Base-by-base conservation (phyloP, 2,113 vertebrate genomes). In the Aphelocoma coerulescens region DNA sequence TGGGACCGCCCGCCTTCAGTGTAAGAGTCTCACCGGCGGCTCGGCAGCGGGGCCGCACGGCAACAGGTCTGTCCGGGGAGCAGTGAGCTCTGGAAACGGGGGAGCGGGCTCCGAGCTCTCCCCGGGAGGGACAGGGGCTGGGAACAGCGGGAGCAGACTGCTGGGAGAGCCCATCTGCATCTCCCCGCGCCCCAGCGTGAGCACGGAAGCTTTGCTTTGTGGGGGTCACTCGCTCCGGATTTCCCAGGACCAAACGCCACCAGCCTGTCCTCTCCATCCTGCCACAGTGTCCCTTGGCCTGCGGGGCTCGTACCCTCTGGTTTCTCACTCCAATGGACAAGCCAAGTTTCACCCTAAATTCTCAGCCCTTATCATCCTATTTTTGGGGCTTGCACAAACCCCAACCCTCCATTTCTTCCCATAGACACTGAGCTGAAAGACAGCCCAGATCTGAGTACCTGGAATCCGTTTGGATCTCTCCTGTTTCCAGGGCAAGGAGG, bases 1-100 rank as follows among this genome's bases (percentile, higher is more conserved):
- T 98, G 97, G 98, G 80, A 88, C 85, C 61, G 97, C 83, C 94
- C 90, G 92, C 26, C 95, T 96, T 97, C 98, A 93, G 88, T 78
- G 86, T 95, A 93, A 97, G 58, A 97, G 98, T 85, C 97, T 96
- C 88, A 71, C n/a, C 91, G 67, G 75, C 33, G 73, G 49, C 16
- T 11, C 33, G 35, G 78, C 27, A 11, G 81, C 1, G 39, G 3
- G 1, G 55, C 43, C 81, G 15, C 81, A 21, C 5, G 55, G 96
- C 96, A 90, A 97, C 96, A 94, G 93, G 96, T 97, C 92, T 30
- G 72, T 1, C 51, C 68, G 52, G 52, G 10, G 8, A 58, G 76
- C 35, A 0, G 30, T 8, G 43, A n/a, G 82, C 74, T 33, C 81
- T 4, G 89, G 26, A 1, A n/a, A 17, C 4, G 4, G 71, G 14